phyloP scores from a whole-genome alignment of 1,140 invertebrate genomes.

The Ylistrum balloti region DNA sequence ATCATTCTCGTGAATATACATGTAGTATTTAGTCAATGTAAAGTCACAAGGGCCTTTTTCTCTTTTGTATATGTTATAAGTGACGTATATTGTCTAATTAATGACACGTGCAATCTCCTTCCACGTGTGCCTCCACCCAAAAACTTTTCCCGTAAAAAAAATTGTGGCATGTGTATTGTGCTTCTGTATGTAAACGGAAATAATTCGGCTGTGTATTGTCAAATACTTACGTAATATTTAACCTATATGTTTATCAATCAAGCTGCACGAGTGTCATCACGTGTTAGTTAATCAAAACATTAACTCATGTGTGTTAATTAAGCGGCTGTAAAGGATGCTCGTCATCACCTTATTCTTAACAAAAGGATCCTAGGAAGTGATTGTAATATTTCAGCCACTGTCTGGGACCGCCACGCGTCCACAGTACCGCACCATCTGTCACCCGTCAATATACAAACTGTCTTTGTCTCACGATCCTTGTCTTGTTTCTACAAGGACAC shows the following conservation, averaged over 20 bases:
- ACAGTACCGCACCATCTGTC: not conserved
- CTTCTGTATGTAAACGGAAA: not conserved
- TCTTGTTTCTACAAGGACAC: not conserved
- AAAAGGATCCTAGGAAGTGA: not conserved
- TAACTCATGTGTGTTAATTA: not conserved
- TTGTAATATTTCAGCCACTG: not conserved
- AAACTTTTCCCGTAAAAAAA: not conserved
- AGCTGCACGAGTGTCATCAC: not conserved
- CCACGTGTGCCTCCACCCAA: too few species aligned
- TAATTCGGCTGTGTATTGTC: not conserved
- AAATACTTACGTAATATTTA: not conserved
- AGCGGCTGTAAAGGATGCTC: not conserved
- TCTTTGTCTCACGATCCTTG: not conserved
- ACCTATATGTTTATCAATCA: not conserved
- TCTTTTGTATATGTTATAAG: too few species aligned
- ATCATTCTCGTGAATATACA: too few species aligned
- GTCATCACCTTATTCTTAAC: not conserved
- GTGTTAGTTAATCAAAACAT: not conserved
- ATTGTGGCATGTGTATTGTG: not conserved
- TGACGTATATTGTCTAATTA: not conserved
- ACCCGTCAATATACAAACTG: not conserved
- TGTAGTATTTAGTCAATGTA: too few species aligned
- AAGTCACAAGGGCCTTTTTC: too few species aligned
- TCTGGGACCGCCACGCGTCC: slow-evolving; percentile 16
- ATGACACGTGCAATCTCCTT: not conserved